Evolutionary conservation across 2,888 invertebrate species (phyloP).

Genomic region (Ormyrus labotus): DNA sequence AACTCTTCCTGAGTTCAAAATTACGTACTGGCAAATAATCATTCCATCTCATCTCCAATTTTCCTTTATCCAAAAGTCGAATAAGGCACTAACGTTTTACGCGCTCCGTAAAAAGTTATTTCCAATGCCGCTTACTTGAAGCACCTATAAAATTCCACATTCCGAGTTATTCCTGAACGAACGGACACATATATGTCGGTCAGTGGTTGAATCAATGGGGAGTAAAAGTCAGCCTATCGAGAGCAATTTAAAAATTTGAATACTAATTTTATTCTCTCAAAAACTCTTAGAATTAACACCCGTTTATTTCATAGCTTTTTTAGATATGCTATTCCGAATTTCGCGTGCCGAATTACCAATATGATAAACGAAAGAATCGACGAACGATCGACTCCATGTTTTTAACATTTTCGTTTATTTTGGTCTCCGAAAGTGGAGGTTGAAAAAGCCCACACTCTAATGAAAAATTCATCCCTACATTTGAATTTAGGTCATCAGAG

Average conservation of each 20-base stretch:
- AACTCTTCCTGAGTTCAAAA: too few relatives aligned
- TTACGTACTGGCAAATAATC: too few relatives aligned
- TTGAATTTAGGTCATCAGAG: conserved; percentile 10
- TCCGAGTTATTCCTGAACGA: neutral
- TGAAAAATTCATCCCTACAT: conserved; percentile 8
- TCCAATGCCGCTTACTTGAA: too few relatives aligned
- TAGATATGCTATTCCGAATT: neutral
- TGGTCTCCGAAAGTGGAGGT: neutral
- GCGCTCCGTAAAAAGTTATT: too few relatives aligned
- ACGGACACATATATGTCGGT: neutral
- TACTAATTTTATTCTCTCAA: conserved; percentile 10
- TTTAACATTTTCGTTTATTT: neutral
- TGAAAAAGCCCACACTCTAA: neutral
- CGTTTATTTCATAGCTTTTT: neutral
- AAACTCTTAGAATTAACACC: neutral
- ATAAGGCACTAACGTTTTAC: too few relatives aligned
- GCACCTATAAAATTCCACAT: neutral
- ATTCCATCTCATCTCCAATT: too few relatives aligned
- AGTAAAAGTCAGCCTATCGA: neutral
- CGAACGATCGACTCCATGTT: neutral
- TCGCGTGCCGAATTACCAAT: too few relatives aligned
- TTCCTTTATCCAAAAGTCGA: too few relatives aligned
- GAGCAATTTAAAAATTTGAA: conserved; percentile 2
- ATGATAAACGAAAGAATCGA: too few relatives aligned
- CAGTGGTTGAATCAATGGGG: neutral